Evolutionary conservation across 2,113 vertebrate species (phyloP), one percentile per base, ranked within the genome.

Genomic region (Indicator indicator): DNA sequence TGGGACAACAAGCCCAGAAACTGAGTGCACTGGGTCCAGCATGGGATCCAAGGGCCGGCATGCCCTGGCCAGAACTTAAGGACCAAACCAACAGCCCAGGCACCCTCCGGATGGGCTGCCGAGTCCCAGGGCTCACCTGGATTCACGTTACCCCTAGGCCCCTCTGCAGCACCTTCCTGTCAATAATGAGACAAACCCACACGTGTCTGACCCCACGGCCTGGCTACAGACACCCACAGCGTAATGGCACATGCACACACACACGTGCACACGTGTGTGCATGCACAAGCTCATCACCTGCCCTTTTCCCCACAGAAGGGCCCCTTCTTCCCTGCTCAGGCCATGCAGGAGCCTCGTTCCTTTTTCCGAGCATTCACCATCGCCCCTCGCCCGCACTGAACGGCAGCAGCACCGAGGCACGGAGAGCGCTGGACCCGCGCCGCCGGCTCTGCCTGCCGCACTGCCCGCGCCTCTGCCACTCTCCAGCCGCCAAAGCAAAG

Each of bases 311-410:
- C 3, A 3, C 27, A 70, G 86, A 84, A 10, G 28, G 16, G 28
- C 28, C 28, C 28, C 55, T 56, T 32, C 55, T 56, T 16, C 55
- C 55, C 73, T 19, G 64, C 80, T 67, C 67, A 60, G 83, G 86
- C 92, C 92, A 32, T 2, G 14, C 60, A 38, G 42, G 65, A 94
- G 86, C 88, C 70, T 83, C 86, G 6, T 38, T 82, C 64, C 67
- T 89, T 93, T 88, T 89, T 78, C 96, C 62, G 9, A 82, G 88
- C 89, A 93, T 88, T 65, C 83, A 90, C 80, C 83, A 77, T 21
- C 28, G 8, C 62, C 58, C 64, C 52, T 48, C 4, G 40, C 30
- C 48, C 44, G 32, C 24, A 70, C 52, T 16, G 26, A 60, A 15
- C 8, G 11, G 60, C 69, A 82, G 82, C 85, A 44, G 85, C 30